Evolutionary conservation across 1,140 invertebrate genomes (phyloP).

Genomic region (Meloidogyne exigua): DNA sequence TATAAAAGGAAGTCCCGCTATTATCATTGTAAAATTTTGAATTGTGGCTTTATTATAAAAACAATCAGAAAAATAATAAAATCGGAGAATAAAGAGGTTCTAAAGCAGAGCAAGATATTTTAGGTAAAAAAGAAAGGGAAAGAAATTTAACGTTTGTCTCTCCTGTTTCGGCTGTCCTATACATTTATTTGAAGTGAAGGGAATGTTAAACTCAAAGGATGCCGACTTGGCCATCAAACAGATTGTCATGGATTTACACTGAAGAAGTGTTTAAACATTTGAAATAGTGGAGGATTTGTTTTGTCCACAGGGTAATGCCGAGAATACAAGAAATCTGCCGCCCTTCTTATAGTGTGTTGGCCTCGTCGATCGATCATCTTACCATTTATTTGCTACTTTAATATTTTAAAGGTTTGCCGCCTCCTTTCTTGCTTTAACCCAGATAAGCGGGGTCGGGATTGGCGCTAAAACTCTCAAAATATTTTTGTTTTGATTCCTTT

Average conservation of each 20-base stretch:
- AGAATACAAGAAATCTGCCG: conserved; percentile 2
- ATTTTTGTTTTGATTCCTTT: conserved; percentile 7
- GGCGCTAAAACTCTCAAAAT: conserved; percentile 31
- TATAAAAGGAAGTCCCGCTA: neutral
- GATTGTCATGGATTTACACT: conserved; percentile 8
- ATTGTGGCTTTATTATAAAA: conserved; percentile 2
- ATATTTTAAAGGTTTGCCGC: conserved; percentile 1
- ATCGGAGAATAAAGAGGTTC: neutral
- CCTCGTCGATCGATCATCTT: conserved; percentile 19
- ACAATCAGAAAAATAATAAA: conserved; percentile 1
- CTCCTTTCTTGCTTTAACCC: neutral
- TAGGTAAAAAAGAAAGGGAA: too few relatives aligned
- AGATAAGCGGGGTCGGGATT: conserved; percentile 18
- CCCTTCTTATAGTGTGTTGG: neutral
- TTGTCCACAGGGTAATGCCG: neutral
- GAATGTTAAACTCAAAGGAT: conserved; percentile 3
- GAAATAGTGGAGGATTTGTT: conserved; percentile 8
- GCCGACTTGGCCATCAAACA: conserved; percentile 28
- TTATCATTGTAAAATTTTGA: neutral
- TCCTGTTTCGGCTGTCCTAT: neutral
- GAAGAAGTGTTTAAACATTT: neutral
- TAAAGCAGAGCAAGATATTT: neutral
- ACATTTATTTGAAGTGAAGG: neutral
- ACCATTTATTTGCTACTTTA: neutral
- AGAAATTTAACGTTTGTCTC: neutral